phyloP scores from a whole-genome alignment of 2,888 invertebrate genomes.

The Macaria liturata region DNA sequence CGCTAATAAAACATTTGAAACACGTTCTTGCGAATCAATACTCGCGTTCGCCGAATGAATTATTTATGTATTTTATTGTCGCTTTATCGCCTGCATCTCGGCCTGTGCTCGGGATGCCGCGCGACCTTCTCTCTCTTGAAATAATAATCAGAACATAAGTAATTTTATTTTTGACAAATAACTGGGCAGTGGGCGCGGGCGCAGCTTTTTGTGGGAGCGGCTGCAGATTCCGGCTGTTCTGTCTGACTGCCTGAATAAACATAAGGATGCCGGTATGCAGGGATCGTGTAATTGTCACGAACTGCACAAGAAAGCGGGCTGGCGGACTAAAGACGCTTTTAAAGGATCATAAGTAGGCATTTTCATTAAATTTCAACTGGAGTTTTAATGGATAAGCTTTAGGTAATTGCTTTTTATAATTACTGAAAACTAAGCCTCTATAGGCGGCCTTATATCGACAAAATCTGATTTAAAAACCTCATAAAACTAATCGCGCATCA shows the following conservation, averaged over 20 bases:
- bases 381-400: too few species aligned
- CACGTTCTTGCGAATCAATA: constrained; percentile 82
- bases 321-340: not conserved
- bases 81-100: constrained; percentile 75
- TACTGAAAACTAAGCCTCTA: not conserved
- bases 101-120: constrained; percentile 53
- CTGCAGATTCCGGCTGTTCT: constrained; percentile 48
- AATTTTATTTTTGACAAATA: constrained; percentile 82
- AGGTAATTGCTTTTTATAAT: too few species aligned
- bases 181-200: constrained; percentile 60
- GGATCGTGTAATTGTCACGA: constrained; percentile 53
- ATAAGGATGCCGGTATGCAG: constrained; percentile 55
- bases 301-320: constrained; percentile 31
- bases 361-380: too few species aligned
- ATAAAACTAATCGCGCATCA: too few species aligned
- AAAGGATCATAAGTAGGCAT: too few species aligned
- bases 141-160: constrained; percentile 74
- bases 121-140: constrained; percentile 53
- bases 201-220: constrained; percentile 56
- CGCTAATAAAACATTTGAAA: constrained; percentile 79
- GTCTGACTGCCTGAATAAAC: constrained; percentile 53
- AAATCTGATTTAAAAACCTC: not conserved
- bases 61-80: constrained; percentile 81
- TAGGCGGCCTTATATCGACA: not conserved
- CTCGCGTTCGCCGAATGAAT: constrained; percentile 70